Percentiles rank a stretch among this genome's conserved stretches.
phyloP scores from a whole-genome alignment of 2,888 invertebrate species.

The Parapristionchus giblindavisi region DNA sequence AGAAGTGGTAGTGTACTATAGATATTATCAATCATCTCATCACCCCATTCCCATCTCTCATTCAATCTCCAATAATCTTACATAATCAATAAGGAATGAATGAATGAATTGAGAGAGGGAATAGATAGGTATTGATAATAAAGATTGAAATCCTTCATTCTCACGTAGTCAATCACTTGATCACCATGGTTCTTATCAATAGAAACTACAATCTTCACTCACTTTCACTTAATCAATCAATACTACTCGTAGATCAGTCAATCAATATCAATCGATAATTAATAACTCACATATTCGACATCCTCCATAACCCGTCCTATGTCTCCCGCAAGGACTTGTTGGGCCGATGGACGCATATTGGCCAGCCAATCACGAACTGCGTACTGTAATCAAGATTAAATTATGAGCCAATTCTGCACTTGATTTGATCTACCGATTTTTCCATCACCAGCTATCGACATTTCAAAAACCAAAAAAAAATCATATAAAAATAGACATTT shows the following conservation, averaged over 20 bases:
- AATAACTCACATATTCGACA: conserved; percentile 10
- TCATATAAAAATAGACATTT: too few species aligned
- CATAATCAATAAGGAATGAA: neutral
- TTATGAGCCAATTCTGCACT: neutral
- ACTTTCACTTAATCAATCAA: neutral
- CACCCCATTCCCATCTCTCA: neutral
- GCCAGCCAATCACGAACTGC: conserved; percentile 33
- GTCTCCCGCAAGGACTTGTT: conserved; percentile 23
- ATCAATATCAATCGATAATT: too few species aligned
- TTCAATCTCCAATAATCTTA: neutral
- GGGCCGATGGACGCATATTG: conserved; percentile 24
- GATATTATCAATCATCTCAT: conserved; percentile 1
- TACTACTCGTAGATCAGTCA: neutral
- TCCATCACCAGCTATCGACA: too few species aligned
- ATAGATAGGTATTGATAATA: too few species aligned
- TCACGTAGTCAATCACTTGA: too few species aligned
- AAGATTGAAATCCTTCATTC: too few species aligned
- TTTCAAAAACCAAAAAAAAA: too few species aligned
- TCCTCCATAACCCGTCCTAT: conserved; percentile 32
- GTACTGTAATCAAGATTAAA: conserved; percentile 1
- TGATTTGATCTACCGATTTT: neutral
- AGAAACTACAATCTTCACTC: neutral
- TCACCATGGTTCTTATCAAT: too few species aligned
- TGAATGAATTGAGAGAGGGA: neutral
- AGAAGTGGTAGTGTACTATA: neutral